Conservation (phyloP, 2,797 vertebrate species). For the Rhinichthys osculus region DNA sequence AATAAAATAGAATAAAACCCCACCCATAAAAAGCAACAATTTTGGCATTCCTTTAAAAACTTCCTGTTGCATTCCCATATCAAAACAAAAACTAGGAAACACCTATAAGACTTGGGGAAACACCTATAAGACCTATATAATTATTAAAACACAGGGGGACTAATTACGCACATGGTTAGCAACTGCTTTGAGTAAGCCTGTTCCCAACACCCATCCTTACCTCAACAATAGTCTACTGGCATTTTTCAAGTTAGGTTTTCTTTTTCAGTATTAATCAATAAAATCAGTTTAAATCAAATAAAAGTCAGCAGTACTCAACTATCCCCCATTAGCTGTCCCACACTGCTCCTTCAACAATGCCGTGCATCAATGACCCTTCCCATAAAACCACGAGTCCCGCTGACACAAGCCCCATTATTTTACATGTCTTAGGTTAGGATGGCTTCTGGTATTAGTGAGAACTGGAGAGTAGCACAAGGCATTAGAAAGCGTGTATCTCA, state of each 20-base stretch:
- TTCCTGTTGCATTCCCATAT: neutral
- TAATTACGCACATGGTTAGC: slow-evolving; percentile 51
- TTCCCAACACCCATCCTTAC: slow-evolving; percentile 25
- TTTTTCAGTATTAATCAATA: slow-evolving; percentile 9
- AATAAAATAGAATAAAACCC: neutral
- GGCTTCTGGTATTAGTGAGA: slow-evolving; percentile 50
- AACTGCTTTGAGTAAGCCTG: slow-evolving; percentile 33
- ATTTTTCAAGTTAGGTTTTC: neutral
- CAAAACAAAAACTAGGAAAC: slow-evolving; percentile 52
- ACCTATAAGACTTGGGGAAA: slow-evolving; percentile 41
- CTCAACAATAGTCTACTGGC: neutral
- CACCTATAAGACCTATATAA: slow-evolving; percentile 54
- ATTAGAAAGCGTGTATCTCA: slow-evolving; percentile 53
- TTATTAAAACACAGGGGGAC: slow-evolving; percentile 57
- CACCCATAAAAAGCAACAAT: neutral
- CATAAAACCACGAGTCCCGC: slow-evolving; percentile 38
- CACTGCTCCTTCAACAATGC: neutral
- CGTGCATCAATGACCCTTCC: slow-evolving; percentile 21
- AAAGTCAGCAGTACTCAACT: neutral
- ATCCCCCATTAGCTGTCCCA: neutral
- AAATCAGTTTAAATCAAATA: neutral
- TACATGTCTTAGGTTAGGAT: slow-evolving; percentile 46
- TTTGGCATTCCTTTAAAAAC: slow-evolving; percentile 5
- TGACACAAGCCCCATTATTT: slow-evolving; percentile 51
- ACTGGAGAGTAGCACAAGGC: slow-evolving; percentile 48